Percentiles rank a stretch among this genome's conserved stretches.
phyloP scores from a whole-genome alignment of 1,140 invertebrate genomes.

The Drosophila kurseongensis region DNA sequence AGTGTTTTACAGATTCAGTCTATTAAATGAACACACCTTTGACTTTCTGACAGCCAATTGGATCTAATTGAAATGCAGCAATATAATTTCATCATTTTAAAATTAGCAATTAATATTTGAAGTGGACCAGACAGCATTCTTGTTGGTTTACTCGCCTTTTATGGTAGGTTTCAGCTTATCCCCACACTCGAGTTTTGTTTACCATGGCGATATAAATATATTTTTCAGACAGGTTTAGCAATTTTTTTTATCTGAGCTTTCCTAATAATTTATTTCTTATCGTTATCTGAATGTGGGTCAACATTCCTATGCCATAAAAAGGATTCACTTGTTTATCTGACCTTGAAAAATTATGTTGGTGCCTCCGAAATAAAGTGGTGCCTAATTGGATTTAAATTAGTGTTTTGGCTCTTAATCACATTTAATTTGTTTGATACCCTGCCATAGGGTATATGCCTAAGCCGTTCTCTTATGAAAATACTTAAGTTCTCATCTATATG shows the following conservation, averaged over 20 bases:
- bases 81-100: constrained; percentile 69
- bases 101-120: constrained; percentile 60
- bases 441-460: background rate
- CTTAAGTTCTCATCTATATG: no score
- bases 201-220: no score
- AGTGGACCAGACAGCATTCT: constrained; percentile 59
- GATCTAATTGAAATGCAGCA: constrained; percentile 62
- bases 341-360: background rate
- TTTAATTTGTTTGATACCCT: background rate
- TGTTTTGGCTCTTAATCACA: background rate
- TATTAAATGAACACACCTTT: constrained; percentile 27
- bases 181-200: background rate
- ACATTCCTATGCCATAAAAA: background rate
- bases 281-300: constrained; percentile 5
- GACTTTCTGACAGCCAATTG: constrained; percentile 3
- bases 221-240: no score
- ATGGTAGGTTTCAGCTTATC: constrained; percentile 1
- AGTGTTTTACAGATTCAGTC: constrained; percentile 6
- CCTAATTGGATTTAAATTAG: background rate
- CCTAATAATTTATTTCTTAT: constrained; percentile 13
- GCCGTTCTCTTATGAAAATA: no score
- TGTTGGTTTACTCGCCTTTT: constrained; percentile 10
- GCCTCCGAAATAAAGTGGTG: background rate
- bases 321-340: background rate
- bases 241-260: background rate